Base-by-base conservation (phyloP, 2,113 vertebrate genomes). In the Tragelaphus imberbis region DNA sequence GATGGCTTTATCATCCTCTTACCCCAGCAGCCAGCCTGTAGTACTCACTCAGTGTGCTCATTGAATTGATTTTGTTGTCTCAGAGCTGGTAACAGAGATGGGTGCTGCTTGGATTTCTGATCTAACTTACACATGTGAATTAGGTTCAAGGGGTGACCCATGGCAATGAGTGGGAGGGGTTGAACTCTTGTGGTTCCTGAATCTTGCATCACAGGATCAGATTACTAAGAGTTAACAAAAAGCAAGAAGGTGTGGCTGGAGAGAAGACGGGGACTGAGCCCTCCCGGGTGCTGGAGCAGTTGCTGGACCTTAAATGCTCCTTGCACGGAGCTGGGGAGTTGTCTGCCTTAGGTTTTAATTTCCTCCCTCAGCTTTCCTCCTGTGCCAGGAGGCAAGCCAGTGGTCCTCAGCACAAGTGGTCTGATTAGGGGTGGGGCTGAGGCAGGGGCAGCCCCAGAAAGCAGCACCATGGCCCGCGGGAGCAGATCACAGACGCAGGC, bases 381-480 rank as follows among this genome's bases (percentile, higher is more conserved):
- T 19, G 30, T 40, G 65, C 68, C 16, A 84, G 75, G 53, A 91
- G 71, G 49, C 40, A 12, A 28, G 88, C 27, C 9, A 59, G 71
- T 7, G 55, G 23, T 16, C 44, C 36, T 89, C 4, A 3, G 63
- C 28, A 65, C 21, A 6, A 2, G 12, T 16, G 7, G 51, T 33
- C 25, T 33, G 28, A 4, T 6, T 15, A 2, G 81, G 53, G 81
- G 21, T 49, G n/a, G 10, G 80, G 7, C 30, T 13, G 5, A 49
- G 30, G 47, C 28, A 27, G 59, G 87, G 36, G 16, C 2, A 44
- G 28, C 53, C 40, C n/a, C 44, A 7, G 49, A 40, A 40, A 33
- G 59, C 1, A 30, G 10, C 28, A 2, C 33, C 71, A 36, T 8
- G 27, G 63, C 5, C 16, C 14, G 0, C 0, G 15, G 36, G 3